Base-by-base conservation (phyloP, 2,113 vertebrate genomes). In the Petroica traversi region DNA sequence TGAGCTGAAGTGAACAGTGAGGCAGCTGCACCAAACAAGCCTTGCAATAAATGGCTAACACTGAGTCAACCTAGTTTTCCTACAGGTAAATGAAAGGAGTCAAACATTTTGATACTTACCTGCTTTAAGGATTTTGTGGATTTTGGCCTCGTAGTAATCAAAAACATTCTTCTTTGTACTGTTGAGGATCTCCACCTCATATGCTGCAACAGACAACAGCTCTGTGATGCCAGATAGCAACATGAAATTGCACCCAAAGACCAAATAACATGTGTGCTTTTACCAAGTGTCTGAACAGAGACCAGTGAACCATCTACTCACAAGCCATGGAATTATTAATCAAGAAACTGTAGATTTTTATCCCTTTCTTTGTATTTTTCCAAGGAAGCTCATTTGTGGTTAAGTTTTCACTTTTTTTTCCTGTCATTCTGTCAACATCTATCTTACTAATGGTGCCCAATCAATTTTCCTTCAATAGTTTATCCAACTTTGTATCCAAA, bases 91-190 rank as follows among this genome's bases (percentile, higher is more conserved):
- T 28, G 12, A 74, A 93, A 86, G 45, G 9, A 87, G 6, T 12
- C 11, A 83, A 86, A 54, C 13, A 24, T 81, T 90, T 93, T 69
- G 17, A 58, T 95, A 95, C 97, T 96, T 89, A 98, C 98, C 83
- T 24, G 6, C 24, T 91, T 97, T 97, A 78, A 98, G 92, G 43
- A 98, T 92, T 83, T 72, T 91, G 41, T 88, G 92, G 62, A 98
- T 89, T 75, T 92, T 81, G 17, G 62, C 73, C 9, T 93, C 90
- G 69, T 97, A 96, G 62, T 97, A 96, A 69, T 74, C 88, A 95
- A 98, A 98, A 51, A 97, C 97, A 43, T 95, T 97, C 52, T 98
- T 97, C 28, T 92, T 76, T 41, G 94, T 97, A 19, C 34, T 91
- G 12, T 67, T 95, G 67, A 97, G 77, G 40, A 98, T 12, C 89